Base-by-base conservation (phyloP, 2,113 vertebrate genomes). In the Antigone vipio region DNA sequence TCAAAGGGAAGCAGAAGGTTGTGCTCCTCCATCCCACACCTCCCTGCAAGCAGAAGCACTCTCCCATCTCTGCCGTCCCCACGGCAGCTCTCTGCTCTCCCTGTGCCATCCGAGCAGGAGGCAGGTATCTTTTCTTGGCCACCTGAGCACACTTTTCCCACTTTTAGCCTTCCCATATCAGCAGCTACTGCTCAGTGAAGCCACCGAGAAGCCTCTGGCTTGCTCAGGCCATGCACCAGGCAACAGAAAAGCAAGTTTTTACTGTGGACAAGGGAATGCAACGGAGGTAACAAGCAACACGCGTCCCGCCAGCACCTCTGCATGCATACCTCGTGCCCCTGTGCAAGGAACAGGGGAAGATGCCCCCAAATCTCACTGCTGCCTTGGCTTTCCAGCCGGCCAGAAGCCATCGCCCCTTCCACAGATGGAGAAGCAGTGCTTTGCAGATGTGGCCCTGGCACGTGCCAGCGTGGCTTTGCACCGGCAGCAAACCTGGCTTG, bases 391-490 rank as follows among this genome's bases (percentile, higher is more conserved):
- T 66, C 42, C 66, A 78, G 27, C 35, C 55, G 56, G 29, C 55
- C 66, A 85, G 35, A 71, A 91, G 34, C 32, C 79, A 77, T 6
- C 0, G 0, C 11, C 24, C 15, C 24, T 82, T 56, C 75, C 53
- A 68, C 17, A 53, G 79, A 26, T 0, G 8, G n/a, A 73, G 9
- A 12, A 63, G 35, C 2, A 2, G 3, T 15, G 45, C 45, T 55
- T 73, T 74, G 55, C 74, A 95, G 71, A 72, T 10, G 26, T 16
- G 63, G 21, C 60, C 50, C 52, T 32, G 55, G 50, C 59, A 75
- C 2, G 1, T 27, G 47, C 18, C 11, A 6, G 1, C 0, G 12
- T n/a, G 63, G 30, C 63, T 53, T 58, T 21, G 32, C 62, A 50
- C 27, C 26, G 4, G 53, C 53, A 73, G 34, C 64, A 81, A 69